Base-by-base conservation (phyloP, 2,888 invertebrate genomes). In the Apodemia duryi region DNA sequence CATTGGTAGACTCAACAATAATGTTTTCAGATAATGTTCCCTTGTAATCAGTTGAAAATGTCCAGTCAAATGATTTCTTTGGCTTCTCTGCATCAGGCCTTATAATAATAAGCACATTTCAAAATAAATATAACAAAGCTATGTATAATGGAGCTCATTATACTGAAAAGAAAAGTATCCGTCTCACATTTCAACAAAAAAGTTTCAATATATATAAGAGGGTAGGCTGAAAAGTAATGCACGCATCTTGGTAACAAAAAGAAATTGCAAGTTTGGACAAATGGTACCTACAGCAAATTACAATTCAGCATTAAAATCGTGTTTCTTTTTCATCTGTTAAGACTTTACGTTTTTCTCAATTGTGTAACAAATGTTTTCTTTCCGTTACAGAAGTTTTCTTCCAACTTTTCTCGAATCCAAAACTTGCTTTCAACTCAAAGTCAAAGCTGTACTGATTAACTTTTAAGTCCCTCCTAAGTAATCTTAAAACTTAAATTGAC, bases 1-100 rank as follows among this genome's bases (percentile, higher is more conserved):
- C 95, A 57, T 95, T 93, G 0, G 97, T 96, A 62, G 92, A 82
- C 74, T 94, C 93, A 11, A 94, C 75, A 64, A 86, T 79, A 74
- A 95, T 93, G 68, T 93, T 87, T 10, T 94, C 94, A 65, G 93
- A 89, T 49, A 95, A 78, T 29, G 95, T 95, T 52, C 99, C 99
- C 81, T 94, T 95, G 84, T 99, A 99, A 78, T 96, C 94, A 43
- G 98, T 98, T 29, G 97, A 96, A 81, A 97, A 99, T 1, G 99
- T 99, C 99, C 99, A 99, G 87, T 99, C 99, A 88, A 98, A 99
- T 28, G 97, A 96, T 78, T 95, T 96, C 65, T 97, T 93, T 78
- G 97, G 95, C 78, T 96, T 96, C 73, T 94, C 94, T 72, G 95
- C 90, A 75, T 95, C 95, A 60, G 95, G 93, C 77, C 98, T 97